phyloP scores from a whole-genome alignment of 1,140 invertebrate genomes.

The Brachionus rotundiformis region DNA sequence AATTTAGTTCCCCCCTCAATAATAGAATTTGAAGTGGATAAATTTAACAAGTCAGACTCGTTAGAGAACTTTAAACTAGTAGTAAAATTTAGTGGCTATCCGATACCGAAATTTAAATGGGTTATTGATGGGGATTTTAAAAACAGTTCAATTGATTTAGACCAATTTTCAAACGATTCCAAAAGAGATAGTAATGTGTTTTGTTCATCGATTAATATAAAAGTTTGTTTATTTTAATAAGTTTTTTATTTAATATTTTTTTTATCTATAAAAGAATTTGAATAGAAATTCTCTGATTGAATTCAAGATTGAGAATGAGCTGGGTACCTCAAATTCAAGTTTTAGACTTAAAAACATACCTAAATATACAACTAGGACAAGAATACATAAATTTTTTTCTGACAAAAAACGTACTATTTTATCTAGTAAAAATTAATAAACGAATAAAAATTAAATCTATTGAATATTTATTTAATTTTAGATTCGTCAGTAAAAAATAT shows the following conservation, averaged over 20 bases:
- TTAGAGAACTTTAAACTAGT: not conserved
- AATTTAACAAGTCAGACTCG: not conserved
- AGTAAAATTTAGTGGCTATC: not conserved
- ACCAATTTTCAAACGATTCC: not conserved
- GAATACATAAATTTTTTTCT: too few relatives aligned
- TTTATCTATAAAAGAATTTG: not conserved
- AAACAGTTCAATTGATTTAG: not conserved
- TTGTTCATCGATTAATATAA: not conserved
- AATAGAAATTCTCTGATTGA: not conserved
- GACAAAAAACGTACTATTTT: constrained; percentile 29
- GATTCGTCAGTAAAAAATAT: not conserved
- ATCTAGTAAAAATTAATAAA: not conserved
- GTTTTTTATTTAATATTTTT: too few relatives aligned
- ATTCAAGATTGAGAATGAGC: constrained; percentile 6
- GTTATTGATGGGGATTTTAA: not conserved
- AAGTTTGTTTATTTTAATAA: too few relatives aligned
- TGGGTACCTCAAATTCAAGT: constrained; percentile 18
- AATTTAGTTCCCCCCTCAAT: not conserved
- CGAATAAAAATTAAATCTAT: not conserved
- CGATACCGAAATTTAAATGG: not conserved
- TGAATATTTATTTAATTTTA: not conserved
- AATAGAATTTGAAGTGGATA: constrained; percentile 4
- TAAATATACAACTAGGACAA: too few relatives aligned
- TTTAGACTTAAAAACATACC: not conserved
- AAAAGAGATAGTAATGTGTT: too few relatives aligned